Evolutionary conservation across 2,113 vertebrate genomes (phyloP).

Genomic region (Perognathus longimembris): DNA sequence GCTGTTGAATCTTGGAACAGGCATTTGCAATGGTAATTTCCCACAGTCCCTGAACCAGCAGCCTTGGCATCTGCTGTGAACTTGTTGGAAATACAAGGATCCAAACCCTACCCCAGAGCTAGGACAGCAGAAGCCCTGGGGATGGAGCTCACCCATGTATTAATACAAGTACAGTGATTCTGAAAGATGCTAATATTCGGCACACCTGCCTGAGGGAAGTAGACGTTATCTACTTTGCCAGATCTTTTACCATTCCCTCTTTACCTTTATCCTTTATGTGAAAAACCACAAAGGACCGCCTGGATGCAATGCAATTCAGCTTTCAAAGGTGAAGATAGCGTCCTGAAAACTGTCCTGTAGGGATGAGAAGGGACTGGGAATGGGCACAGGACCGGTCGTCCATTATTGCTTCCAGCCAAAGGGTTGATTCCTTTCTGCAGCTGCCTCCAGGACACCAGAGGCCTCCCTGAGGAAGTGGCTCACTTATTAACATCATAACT

Average conservation of each 20-base stretch:
- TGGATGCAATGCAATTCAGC: background rate
- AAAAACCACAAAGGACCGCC: background rate
- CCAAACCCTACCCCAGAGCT: background rate
- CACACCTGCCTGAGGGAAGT: background rate
- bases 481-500: slow-evolving; percentile 86
- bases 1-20: background rate
- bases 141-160: too few species aligned
- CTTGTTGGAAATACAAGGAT: background rate
- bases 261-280: background rate
- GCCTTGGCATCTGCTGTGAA: background rate
- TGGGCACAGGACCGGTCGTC: background rate
- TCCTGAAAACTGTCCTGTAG: background rate
- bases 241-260: too few species aligned
- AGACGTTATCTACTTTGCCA: background rate
- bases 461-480: slow-evolving; percentile 56
- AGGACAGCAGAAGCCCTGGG: background rate
- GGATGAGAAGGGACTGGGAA: background rate
- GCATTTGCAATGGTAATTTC: too few species aligned
- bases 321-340: background rate
- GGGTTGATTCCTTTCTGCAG: slow-evolving; percentile 15
- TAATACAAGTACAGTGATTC: background rate
- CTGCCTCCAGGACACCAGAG: slow-evolving; percentile 64
- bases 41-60: background rate
- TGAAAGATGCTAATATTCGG: background rate
- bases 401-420: background rate